phyloP scores from a whole-genome alignment of 2,888 invertebrate species.

The Alitta virens region DNA sequence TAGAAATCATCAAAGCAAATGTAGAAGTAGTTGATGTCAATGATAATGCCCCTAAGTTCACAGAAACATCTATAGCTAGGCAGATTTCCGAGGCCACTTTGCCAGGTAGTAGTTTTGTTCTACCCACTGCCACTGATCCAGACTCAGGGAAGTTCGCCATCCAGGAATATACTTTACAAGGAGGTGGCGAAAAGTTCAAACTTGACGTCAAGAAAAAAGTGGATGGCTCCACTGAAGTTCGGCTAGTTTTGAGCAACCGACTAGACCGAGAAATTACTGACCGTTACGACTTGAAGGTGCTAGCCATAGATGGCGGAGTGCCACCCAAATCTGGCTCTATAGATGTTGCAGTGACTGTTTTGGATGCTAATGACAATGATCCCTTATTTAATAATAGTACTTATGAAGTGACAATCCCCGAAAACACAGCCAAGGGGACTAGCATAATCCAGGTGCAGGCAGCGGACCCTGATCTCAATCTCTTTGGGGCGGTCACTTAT shows the following conservation, averaged over 20 bases:
- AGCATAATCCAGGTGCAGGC: slow-evolving; percentile 27
- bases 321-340: slow-evolving; percentile 25
- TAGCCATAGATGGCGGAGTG: slow-evolving; percentile 58
- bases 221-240: slow-evolving; percentile 28
- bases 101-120: slow-evolving; percentile 3
- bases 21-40: slow-evolving; percentile 14
- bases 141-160: slow-evolving; percentile 13
- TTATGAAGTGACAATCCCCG: slow-evolving; percentile 26
- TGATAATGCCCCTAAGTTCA: slow-evolving; percentile 17
- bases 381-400: slow-evolving; percentile 26
- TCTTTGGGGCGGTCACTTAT: slow-evolving; percentile 26
- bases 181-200: slow-evolving; percentile 4
- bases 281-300: slow-evolving; percentile 23
- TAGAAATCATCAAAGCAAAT: slow-evolving; percentile 17
- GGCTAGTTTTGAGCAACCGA: slow-evolving; percentile 19
- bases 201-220: slow-evolving; percentile 13
- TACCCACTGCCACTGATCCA: slow-evolving; percentile 16
- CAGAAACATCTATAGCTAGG: slow-evolving; percentile 1
- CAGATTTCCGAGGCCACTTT: slow-evolving; percentile 9
- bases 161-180: slow-evolving; percentile 11
- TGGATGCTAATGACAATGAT: slow-evolving; percentile 29
- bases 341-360: slow-evolving; percentile 20
- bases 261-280: slow-evolving; percentile 28
- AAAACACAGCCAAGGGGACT: slow-evolving; percentile 20
- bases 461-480: slow-evolving; percentile 26